Evolutionary conservation across 92 coral and sea anemone genomes (phyloP), one percentile per base, ranked within the genome.

Genomic region (Metridium senile): DNA sequence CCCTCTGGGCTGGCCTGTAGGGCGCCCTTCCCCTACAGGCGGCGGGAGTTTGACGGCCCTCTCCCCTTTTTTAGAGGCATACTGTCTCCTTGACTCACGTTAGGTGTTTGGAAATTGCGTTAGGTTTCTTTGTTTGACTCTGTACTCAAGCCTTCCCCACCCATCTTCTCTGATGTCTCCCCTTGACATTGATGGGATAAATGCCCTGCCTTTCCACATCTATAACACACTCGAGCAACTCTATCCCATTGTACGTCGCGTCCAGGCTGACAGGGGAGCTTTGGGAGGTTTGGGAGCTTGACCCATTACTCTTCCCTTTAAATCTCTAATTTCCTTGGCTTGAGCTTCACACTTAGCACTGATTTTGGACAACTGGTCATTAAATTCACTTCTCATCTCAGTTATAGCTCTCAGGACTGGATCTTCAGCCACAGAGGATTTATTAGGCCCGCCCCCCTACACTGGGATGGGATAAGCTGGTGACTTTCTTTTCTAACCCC

Each of bases 1-100:
- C 70, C 26, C 28, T 64, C 43, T 21, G 8, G 20, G 7, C 7
- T 45, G 51, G 51, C 69, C 69, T 63, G 32, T 26, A 63, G 69
- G 69, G 33, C 26, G 69, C 69, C 69, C 69, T 32, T 16, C 69
- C 69, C 69, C 69, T 63, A 26, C 69, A 63, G 69, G 69, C 69
- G 26, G 11, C 21, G 11, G 69, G 69, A 63, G 69, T 63, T 63
- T 63, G 43, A 63, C 33, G 26, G 30, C 69, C 26, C 69, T 4
- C 43, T n/a, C n/a, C n/a, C 32, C 32, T 17, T 29, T 4, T 11
- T 17, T 26, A 26, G 6, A 9, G 4, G 4, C 33, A 63, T 21
- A 11, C 29, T 11, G 11, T 63, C 32, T 27, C 33, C 69, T 4
- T 26, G 31, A 8, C 61, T 54, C 3, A 9, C 31, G 11, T 63